Evolutionary conservation across 1,140 invertebrate species (phyloP).

Genomic region (Cydia amplana): DNA sequence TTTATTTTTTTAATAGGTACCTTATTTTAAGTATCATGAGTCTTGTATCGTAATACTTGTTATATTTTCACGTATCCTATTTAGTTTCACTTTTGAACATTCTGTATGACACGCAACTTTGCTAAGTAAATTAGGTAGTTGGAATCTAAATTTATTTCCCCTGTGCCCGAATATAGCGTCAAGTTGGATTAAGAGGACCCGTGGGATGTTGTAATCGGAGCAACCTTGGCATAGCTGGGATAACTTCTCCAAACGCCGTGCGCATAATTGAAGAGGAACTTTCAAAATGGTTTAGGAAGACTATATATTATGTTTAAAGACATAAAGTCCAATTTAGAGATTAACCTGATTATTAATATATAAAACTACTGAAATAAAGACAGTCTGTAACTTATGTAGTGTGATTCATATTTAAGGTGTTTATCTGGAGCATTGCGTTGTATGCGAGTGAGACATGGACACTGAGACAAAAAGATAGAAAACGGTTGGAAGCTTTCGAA

Average conservation of each 20-base stretch:
- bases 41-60: too few species aligned
- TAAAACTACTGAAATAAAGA: neutral
- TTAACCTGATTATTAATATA: neutral
- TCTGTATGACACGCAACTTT: neutral
- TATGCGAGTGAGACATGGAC: too few species aligned
- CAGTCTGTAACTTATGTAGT: too few species aligned
- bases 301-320: neutral
- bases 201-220: conserved; percentile 22
- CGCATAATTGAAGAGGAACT: conserved; percentile 1
- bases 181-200: conserved; percentile 26
- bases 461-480: too few species aligned
- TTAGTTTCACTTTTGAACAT: neutral
- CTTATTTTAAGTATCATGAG: neutral
- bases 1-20: too few species aligned
- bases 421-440: too few species aligned
- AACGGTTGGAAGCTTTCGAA: too few species aligned
- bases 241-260: neutral
- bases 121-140: conserved; percentile 14
- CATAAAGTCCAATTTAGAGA: neutral
- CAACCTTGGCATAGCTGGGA: conserved; percentile 27
- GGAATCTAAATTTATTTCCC: conserved; percentile 27
- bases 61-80: neutral
- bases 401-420: too few species aligned
- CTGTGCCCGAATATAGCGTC: conserved; percentile 7
- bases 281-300: neutral